Base-by-base conservation (phyloP, 2,113 vertebrate genomes). In the Erinaceus europaeus region DNA sequence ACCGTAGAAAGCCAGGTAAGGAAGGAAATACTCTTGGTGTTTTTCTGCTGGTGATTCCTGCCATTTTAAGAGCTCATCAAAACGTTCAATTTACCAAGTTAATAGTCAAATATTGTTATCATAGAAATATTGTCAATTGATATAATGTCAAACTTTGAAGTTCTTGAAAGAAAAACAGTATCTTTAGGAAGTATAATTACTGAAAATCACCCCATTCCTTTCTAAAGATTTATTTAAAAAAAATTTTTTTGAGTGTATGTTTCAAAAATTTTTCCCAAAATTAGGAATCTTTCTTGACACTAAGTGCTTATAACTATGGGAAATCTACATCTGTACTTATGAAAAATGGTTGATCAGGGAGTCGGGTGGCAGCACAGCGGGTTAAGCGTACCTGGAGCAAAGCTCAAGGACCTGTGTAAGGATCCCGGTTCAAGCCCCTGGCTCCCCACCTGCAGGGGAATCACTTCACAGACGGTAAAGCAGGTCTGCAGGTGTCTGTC, bases 151-250 rank as follows among this genome's bases (percentile, higher is more conserved):
- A 50, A 65, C 23, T 59, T 14, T 23, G 12, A 73, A 78, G 69
- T 88, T 27, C 46, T 89, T 83, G 42, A 71, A 50, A 72, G 11
- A 44, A 79, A 76, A 64, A 64, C n/a, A 84, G 25, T 46, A 71
- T 5, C 4, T 73, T 50, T 13, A 68, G 44, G 36, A 91, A 9
- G 12, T 50, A 71, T 17, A 25, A 62, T 57, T 48, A 71, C 53
- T 86, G 29, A 93, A 91, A 92, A 72, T 32, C 4, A 73, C 44
- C 38, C 80, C 29, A 59, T 55, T 74, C 5, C 23, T 50, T 69
- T 81, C 32, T 25, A 84, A 48, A 29, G 2, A 69, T 29, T 29
- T 32, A 11, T 42, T 86, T 61, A 79, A 89, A 83, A 6, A 79
- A 92, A 92, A 65, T n/a, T n/a, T n/a, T n/a, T 34, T 76, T 76